Evolutionary conservation across 2,113 vertebrate species (phyloP), one percentile per base, ranked within the genome.

Genomic region (Felis chaus): DNA sequence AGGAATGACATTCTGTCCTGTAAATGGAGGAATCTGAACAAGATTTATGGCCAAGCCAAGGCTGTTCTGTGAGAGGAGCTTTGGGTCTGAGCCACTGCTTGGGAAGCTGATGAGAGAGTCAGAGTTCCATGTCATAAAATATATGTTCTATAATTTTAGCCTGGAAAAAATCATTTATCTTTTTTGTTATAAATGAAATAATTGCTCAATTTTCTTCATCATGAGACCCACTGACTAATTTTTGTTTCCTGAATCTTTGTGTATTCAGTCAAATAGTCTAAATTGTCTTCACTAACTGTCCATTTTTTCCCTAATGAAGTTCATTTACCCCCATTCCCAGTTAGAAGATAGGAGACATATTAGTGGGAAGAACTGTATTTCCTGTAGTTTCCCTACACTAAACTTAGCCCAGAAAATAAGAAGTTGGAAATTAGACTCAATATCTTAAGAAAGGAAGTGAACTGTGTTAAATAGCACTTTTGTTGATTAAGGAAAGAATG

Each of bases 181-280:
- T 71, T 84, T 90, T 53, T 53, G 69, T 74, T 57, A 73, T 91
- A 91, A 94, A 85, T 33, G 25, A 93, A 86, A 68, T 63, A 79
- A n/a, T 50, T 27, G 57, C 33, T 95, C 7, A 69, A 0, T 71
- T 96, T 89, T 91, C 5, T 76, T 96, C 45, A 63, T 89, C 66
- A 39, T 0, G 39, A 1, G 92, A 85, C 3, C 4, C 27, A n/a
- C 36, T 93, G 61, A 6, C 13, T 55, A 89, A 82, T 73, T 84
- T 89, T 84, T 92, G 13, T 74, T 94, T 94, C 12, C 68, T 92
- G 31, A 74, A 61, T 74, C 33, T 65, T 86, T 86, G 31, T 63
- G 18, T 66, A 23, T 12, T 41, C 12, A 61, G 15, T 73, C 61
- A 61, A 94, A 36, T 18, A 2, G 25, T 86, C 48, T 82, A 9